phyloP scores from a whole-genome alignment of 2,888 invertebrate genomes.

The Agelastica alni region DNA sequence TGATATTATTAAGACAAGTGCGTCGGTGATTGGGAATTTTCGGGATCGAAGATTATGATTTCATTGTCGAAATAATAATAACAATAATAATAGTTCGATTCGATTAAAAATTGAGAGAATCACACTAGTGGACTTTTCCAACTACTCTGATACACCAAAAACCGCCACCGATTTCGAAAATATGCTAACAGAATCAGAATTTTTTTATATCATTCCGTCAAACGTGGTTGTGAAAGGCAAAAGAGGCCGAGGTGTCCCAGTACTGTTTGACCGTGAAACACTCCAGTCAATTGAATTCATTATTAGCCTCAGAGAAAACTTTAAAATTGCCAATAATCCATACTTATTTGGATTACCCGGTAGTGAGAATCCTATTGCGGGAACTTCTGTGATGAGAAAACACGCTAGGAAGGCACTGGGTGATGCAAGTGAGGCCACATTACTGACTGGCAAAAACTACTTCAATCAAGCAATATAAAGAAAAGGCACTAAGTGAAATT shows the following conservation, averaged over 20 bases:
- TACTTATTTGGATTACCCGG: background rate
- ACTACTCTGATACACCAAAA: background rate
- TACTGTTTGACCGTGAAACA: background rate
- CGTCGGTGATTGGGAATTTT: too few relatives aligned
- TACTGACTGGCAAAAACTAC: conserved; percentile 5
- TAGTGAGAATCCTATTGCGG: background rate
- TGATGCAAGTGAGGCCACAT: conserved; percentile 20
- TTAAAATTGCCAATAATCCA: background rate
- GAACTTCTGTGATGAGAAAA: too few relatives aligned
- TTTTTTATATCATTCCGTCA: background rate
- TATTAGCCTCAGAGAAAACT: background rate
- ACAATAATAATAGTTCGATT: too few relatives aligned
- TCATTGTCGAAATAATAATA: too few relatives aligned
- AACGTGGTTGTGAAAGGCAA: conserved; percentile 1
- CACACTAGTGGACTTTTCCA: background rate
- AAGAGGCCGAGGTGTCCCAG: conserved; percentile 1
- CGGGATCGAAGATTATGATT: too few relatives aligned
- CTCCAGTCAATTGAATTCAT: conserved; percentile 4
- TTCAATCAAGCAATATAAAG: too few relatives aligned
- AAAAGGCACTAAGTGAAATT: conserved; percentile 15
- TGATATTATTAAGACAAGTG: too few relatives aligned
- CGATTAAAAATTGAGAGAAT: conserved; percentile 1
- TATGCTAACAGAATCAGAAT: background rate
- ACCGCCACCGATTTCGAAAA: background rate
- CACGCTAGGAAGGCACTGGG: too few relatives aligned